A percentile compares a stretch with the other conserved stretches of the same genome.
Conservation (phyloP, 2,888 invertebrate genomes). For the Drepana falcataria region DNA sequence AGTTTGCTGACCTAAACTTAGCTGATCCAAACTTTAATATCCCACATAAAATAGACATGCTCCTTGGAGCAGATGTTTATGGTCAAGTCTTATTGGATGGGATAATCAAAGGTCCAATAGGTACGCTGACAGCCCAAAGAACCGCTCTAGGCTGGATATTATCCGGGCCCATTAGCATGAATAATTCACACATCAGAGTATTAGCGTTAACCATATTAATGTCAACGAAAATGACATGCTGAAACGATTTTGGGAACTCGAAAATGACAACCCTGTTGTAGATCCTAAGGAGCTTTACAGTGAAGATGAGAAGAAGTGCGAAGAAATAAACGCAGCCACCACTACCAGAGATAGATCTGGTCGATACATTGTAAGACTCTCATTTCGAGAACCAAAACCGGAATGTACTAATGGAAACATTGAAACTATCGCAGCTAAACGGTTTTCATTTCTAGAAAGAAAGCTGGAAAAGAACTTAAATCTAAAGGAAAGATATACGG, state of each 20-base stretch:
- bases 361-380: slow-evolving; percentile 9
- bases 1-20: slow-evolving; percentile 1
- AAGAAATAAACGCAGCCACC: slow-evolving; percentile 3
- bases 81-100: slow-evolving; percentile 15
- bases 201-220: too few species aligned
- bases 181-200: too few species aligned
- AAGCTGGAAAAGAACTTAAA: too few species aligned
- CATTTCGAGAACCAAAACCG: slow-evolving; percentile 4
- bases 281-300: slow-evolving; percentile 1
- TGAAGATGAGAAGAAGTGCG: slow-evolving; percentile 1
- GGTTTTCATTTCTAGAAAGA: too few species aligned
- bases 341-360: slow-evolving; percentile 4
- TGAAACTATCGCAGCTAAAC: too few species aligned
- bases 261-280: not conserved
- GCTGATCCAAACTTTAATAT: slow-evolving; percentile 13
- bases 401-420: not conserved
- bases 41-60: slow-evolving; percentile 13
- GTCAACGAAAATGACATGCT: slow-evolving; percentile 1
- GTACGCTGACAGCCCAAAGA: slow-evolving; percentile 16
- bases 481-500: too few species aligned
- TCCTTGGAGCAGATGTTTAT: slow-evolving; percentile 22
- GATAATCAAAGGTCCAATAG: slow-evolving; percentile 9
- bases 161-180: slow-evolving; percentile 9
- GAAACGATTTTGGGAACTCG: slow-evolving; percentile 12
- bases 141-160: slow-evolving; percentile 23